These are phyloP conservation scores for Cassiopea andromeda DNA, from an alignment of 30 jellyfish, hydroid and myxozoan genomes.

Conservation along the genomic window DNA sequence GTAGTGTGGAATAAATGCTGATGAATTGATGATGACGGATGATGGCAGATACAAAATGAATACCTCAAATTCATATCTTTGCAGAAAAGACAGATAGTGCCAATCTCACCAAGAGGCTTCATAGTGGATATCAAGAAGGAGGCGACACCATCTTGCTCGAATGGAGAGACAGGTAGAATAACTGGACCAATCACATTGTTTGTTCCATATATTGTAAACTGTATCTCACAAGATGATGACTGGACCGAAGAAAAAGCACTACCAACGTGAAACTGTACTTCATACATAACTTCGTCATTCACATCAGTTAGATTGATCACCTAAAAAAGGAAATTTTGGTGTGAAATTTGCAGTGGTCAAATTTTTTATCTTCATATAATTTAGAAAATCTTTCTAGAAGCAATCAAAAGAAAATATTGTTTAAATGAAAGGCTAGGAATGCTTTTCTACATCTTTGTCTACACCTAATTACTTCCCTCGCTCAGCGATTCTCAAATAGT, in stretches of 20 bases:
- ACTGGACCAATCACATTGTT: constrained; percentile 54
- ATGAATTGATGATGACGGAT: no score
- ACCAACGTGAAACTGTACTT: constrained; percentile 56
- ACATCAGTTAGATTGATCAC: constrained; percentile 28
- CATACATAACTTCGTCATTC: constrained; percentile 50
- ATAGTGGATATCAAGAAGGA: constrained; percentile 51
- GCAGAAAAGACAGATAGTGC: constrained; percentile 57
- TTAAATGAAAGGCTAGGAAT: no score
- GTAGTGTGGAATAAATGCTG: no score
- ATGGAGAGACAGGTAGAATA: constrained; percentile 25
- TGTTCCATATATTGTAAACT: constrained; percentile 40
- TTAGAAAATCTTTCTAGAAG: no score
- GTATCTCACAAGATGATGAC: constrained; percentile 31
- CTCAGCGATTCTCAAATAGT: no score
- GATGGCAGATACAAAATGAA: not conserved
- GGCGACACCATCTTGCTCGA: constrained; percentile 63
- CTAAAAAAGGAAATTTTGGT: constrained; percentile 6
- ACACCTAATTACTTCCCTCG: no score
- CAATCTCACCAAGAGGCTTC: constrained; percentile 39
- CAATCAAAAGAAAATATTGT: no score
- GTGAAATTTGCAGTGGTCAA: no score
- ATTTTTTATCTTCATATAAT: no score
- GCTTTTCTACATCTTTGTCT: no score
- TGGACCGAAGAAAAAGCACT: constrained; percentile 50
- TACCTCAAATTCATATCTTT: constrained; percentile 52